Conservation (phyloP, 2,113 vertebrate species). For the Brienomyrus longianalis region DNA sequence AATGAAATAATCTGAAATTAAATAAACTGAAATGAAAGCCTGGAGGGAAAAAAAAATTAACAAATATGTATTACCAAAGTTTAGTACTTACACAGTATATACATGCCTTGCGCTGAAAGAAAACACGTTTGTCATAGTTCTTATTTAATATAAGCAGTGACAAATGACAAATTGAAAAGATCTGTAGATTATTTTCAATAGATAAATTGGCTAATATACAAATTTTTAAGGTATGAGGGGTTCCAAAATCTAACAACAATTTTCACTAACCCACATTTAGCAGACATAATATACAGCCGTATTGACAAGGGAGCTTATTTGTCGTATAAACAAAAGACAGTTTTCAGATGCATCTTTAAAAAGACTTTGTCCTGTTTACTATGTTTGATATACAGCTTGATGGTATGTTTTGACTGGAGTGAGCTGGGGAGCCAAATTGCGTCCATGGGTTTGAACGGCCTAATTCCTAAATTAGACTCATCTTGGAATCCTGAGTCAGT, state of each 20-base stretch:
- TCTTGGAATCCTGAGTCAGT: conserved; percentile 72
- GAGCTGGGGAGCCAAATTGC: conserved; percentile 35
- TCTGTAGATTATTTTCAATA: conserved; percentile 37
- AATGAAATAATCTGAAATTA: conserved; percentile 35
- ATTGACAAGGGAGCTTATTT: conserved; percentile 49
- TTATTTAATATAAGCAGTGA: conserved; percentile 40
- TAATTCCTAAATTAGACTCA: conserved; percentile 18
- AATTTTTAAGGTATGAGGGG: conserved; percentile 59
- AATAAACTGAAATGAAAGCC: conserved; percentile 48
- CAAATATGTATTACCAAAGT: conserved; percentile 54
- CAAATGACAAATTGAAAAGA: conserved; percentile 37
- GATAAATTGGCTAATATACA: conserved; percentile 66
- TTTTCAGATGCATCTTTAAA: conserved; percentile 39
- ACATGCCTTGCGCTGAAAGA: conserved; percentile 58
- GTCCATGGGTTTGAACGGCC: conserved; percentile 27
- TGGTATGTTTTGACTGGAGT: conserved; percentile 25
- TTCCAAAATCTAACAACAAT: conserved; percentile 63
- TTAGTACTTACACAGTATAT: conserved; percentile 63
- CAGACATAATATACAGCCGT: conserved; percentile 68
- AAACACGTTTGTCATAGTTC: conserved; percentile 42
- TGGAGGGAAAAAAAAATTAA: conserved; percentile 46
- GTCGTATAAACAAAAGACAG: conserved; percentile 42
- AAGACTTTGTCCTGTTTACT: conserved; percentile 33
- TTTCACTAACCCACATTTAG: conserved; percentile 70
- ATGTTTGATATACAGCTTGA: conserved; percentile 19